phyloP scores from a whole-genome alignment of 2,888 invertebrate genomes.

The Bruchidius siliquastri region DNA sequence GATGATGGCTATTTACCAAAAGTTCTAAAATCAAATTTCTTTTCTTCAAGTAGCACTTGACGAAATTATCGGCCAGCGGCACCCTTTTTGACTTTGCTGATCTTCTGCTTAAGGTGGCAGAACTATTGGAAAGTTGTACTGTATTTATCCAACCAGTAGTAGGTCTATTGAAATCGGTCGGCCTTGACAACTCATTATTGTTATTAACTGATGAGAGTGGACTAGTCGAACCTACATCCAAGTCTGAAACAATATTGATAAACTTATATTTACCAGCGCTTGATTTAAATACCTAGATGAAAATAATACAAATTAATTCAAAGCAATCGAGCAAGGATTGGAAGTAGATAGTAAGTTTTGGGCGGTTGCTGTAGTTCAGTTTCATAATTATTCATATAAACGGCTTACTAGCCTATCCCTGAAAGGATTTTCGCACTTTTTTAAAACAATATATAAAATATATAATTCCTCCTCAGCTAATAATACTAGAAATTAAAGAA shows the following conservation, averaged over 20 bases:
- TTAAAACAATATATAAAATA: too few species aligned
- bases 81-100: constrained; percentile 68
- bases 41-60: constrained; percentile 92
- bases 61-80: constrained; percentile 69
- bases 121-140: constrained; percentile 68
- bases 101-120: constrained; percentile 66
- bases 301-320: too few species aligned
- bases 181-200: constrained; percentile 45
- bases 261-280: too few species aligned
- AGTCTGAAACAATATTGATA: constrained; percentile 24
- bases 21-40: constrained; percentile 90
- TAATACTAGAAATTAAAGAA: too few species aligned
- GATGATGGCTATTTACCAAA: constrained; percentile 55
- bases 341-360: too few species aligned
- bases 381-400: too few species aligned
- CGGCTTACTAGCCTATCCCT: too few species aligned
- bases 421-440: too few species aligned
- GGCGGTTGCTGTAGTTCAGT: too few species aligned
- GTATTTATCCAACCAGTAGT: constrained; percentile 91
- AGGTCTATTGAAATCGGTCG: constrained; percentile 53
- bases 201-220: constrained; percentile 39
- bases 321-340: too few species aligned
- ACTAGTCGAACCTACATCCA: constrained; percentile 42
- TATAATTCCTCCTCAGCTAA: too few species aligned
- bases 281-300: too few species aligned